These are phyloP conservation scores for Romanogobio albipinnatus DNA, from an alignment of 2,113 vertebrate species.

Conservation along the genomic window DNA sequence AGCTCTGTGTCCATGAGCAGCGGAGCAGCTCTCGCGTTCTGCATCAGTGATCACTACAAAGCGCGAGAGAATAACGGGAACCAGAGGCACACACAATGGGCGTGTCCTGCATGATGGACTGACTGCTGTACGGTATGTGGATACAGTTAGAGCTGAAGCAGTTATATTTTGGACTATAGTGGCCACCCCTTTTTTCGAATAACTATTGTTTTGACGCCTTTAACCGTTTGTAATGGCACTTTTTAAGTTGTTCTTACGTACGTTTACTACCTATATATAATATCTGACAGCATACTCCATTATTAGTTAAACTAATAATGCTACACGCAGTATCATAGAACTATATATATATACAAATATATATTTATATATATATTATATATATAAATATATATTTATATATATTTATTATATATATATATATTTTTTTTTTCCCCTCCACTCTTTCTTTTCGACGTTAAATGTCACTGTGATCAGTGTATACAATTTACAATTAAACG, in stretches of 20 bases:
- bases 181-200: neutral
- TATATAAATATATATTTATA: too few relatives aligned
- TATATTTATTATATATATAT: too few relatives aligned
- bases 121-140: neutral
- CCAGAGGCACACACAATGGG: slow-evolving; percentile 30
- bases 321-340: too few relatives aligned
- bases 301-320: too few relatives aligned
- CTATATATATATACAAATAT: too few relatives aligned
- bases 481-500: neutral
- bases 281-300: too few relatives aligned
- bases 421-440: too few relatives aligned
- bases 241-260: too few relatives aligned
- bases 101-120: slow-evolving; percentile 40
- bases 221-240: neutral
- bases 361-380: too few relatives aligned
- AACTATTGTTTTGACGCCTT: neutral
- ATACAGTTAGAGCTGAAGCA: neutral
- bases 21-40: neutral
- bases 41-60: neutral
- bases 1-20: neutral
- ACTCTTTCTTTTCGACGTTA: neutral
- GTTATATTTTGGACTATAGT: neutral
- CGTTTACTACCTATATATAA: too few relatives aligned
- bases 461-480: neutral
- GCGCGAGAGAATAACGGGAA: slow-evolving; percentile 21